Evolutionary conservation across 1,140 invertebrate species (phyloP), one percentile per base, ranked within the genome.

Genomic region (Agraylea sexmaculata): DNA sequence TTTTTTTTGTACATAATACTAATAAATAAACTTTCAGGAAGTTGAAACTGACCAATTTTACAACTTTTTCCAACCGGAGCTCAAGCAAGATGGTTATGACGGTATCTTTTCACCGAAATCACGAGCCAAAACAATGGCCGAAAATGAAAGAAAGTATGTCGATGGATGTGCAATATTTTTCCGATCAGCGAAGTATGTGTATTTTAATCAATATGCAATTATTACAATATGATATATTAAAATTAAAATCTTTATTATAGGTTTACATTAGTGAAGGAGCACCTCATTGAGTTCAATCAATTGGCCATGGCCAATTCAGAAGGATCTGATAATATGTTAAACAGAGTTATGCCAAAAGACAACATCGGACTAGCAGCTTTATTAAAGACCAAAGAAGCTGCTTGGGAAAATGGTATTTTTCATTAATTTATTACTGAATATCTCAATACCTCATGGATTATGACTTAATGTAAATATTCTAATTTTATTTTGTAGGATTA

Each of bases 131-230:
- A 98, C 94, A 23, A 99, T 99, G 95, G 79, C 80, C 1, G 92
- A 97, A 57, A 80, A 83, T 48, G 95, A 99, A 54, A 71, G 90
- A 46, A 97, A 96, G 66, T 91, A 88, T 65, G 96, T 99, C 5
- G 96, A 99, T 65, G 96, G 96, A 43, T 99, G 95, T 73, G 94
- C 95, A 42, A 97, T 99, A 51, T 99, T 99, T 68, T 99, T 81
- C 66, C 73, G 86, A 64, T 83, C 80, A 53, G 78, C 81, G 53
- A 98, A 98, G 92, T 96, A 67, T 78, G 80, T 75, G 32, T 38
- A 41, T 25, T 39, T 17, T 35, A 17, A 35, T 35, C 8, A 19
- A 4, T 16, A 19, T 19, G 17, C 7, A 8, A 5, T 31, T 31
- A 31, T 31, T 31, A 31, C 7, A 27, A n/a, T n/a, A n/a, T n/a